A percentile compares a stretch with the other conserved stretches of the same genome.
Conservation (phyloP, 2,113 vertebrate species). For the Felis chaus region DNA sequence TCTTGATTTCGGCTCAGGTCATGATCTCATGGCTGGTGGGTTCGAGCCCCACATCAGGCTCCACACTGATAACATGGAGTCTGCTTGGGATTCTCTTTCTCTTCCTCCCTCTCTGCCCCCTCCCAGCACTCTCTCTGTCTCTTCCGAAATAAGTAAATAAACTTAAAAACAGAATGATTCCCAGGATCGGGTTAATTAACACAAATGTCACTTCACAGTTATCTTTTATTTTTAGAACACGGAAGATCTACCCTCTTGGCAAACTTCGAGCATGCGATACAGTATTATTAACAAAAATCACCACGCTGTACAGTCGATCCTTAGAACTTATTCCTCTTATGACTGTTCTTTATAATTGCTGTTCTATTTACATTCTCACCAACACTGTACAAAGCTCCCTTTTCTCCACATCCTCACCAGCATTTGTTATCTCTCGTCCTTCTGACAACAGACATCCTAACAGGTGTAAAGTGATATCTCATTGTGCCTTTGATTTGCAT, state of each 20-base stretch:
- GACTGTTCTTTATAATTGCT: background rate
- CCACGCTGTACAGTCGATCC: background rate
- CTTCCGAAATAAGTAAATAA: no score
- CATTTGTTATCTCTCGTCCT: background rate
- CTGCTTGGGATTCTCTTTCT: no score
- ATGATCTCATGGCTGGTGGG: no score
- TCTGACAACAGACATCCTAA: background rate
- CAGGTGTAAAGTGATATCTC: background rate
- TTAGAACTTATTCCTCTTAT: background rate
- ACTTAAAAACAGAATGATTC: background rate
- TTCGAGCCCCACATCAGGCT: no score
- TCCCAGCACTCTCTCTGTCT: no score
- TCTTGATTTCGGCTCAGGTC: no score
- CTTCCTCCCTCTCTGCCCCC: no score
- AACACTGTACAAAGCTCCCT: background rate
- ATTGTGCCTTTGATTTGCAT: background rate
- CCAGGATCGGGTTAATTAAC: background rate
- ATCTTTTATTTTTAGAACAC: background rate
- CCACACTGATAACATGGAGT: no score
- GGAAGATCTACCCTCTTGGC: background rate
- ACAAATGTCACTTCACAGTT: background rate
- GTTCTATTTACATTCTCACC: background rate
- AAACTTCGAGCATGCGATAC: background rate
- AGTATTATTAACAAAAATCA: background rate
- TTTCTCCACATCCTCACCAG: background rate